Evolutionary conservation across 2,113 vertebrate species (phyloP).

Genomic region (Vanacampus margaritifer): DNA sequence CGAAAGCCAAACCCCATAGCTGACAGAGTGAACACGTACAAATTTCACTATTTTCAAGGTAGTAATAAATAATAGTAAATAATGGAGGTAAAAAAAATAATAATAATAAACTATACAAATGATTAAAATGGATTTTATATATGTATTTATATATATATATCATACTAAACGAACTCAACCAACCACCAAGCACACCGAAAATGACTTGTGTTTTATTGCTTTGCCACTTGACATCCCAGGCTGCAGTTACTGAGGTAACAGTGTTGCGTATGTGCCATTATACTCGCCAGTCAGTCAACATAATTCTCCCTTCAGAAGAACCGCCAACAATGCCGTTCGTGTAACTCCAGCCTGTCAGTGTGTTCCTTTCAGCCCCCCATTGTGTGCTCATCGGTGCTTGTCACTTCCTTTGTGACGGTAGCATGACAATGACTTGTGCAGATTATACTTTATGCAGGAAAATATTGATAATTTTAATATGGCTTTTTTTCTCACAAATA

Average conservation of each 20-base stretch:
- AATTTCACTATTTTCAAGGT: not conserved
- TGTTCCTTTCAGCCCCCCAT: not conserved
- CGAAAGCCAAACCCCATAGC: slow-evolving; percentile 21
- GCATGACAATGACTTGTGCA: not conserved
- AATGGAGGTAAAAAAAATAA: not conserved
- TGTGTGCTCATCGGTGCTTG: slow-evolving; percentile 2
- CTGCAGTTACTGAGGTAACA: not conserved
- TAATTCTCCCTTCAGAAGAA: not conserved
- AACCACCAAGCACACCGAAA: slow-evolving; percentile 12
- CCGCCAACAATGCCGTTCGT: not conserved
- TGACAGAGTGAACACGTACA: slow-evolving; percentile 3
- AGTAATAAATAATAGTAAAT: no score
- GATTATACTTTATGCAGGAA: not conserved
- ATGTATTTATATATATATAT: not conserved
- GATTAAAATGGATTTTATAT: not conserved
- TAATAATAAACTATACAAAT: no score
- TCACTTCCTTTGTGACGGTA: not conserved
- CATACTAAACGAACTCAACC: not conserved
- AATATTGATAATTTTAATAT: not conserved
- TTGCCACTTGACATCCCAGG: not conserved
- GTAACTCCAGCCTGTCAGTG: not conserved
- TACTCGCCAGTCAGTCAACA: not conserved
- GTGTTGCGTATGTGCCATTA: not conserved
- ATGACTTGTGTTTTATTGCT: not conserved
- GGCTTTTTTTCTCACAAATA: not conserved